Base-by-base conservation (phyloP, 2,797 vertebrate genomes). In the Tamandua tetradactyla region DNA sequence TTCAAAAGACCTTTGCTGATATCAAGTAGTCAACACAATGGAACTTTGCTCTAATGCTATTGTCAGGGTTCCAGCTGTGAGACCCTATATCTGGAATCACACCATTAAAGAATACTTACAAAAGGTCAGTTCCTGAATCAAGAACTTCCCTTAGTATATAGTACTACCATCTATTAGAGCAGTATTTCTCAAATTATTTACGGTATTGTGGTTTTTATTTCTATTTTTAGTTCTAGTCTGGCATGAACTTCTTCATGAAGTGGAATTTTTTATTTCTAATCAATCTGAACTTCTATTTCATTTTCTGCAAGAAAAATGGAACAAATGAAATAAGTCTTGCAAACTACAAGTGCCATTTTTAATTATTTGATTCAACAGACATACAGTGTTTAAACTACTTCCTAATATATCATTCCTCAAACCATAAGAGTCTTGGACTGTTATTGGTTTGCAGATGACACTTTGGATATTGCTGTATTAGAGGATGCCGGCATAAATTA, bases 121-220 rank as follows among this genome's bases (percentile, higher is more conserved):
- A 27, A 66, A 75, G 20, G 37, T 18, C 12, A 12, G 12, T 14
- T 55, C 55, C 52, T 25, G 30, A n/a, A 13, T 55, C 37, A 5
- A 3, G 57, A 20, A 5, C 18, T 35, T 40, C 20, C 25, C 25
- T 37, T 32, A 14, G 23, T 2, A 55, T 17, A 23, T 22, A 23
- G 37, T 5, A 18, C 32, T 5, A 5, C 40, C 1, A 7, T 25
- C 59, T 35, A 7, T 14, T 12, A 69, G n/a, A 49, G 40, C 37
- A 32, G 47, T 30, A 11, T 35, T 44, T 52, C 47, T 7, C 10
- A 2, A 1, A 0, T 17, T 30, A 55, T 35, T 40, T 35, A 0
- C 47, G 30, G 55, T 57, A 14, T 69, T 15, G 1, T 27, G 13
- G 13, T 40, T 30, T 64, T 57, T 23, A 75, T 57, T 81, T 79